Evolutionary conservation across 2,113 vertebrate genomes (phyloP), one percentile per base, ranked within the genome.

Genomic region (Choloepus hoffmanni): DNA sequence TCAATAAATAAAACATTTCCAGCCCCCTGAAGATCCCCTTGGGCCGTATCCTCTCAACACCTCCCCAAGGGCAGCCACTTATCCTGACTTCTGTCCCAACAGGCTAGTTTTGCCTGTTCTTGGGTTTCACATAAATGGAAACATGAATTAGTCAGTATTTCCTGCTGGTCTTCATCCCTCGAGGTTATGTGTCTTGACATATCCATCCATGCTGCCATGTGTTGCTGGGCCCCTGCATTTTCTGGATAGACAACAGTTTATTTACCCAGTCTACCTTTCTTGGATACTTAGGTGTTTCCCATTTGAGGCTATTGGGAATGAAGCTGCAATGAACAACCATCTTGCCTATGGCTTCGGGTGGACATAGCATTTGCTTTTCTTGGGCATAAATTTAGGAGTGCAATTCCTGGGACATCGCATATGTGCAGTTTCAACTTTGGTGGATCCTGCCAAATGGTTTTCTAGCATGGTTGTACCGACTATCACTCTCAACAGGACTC

Each of bases 201-300:
- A 24, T 24, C 15, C 15, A 0, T 0, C 0, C 28, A 68, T 76
- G 72, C 3, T 9, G 12, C 21, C 48, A 28, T 53, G 50, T 53
- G 43, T 48, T 5, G 1, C 18, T 6, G 43, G 73, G 3, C 72
- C 13, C 14, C 0, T 33, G 40, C 3, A 4, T 74, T 45, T 84
- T 58, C 10, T 67, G 40, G 9, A n/a, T 43, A 21, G 3, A 26
- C 18, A 24, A 68, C n/a, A 4, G 7, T 19, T 16, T 28, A 62
- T 74, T 62, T n/a, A 14, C 65, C 16, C 5, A 12, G 28, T 21
- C 74, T 70, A 11, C 23, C 13, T 85, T 45, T 70, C 15, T 18
- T 3, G 13, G 19, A 26, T 16, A 26, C 33, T 7, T 58, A 33
- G 2, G 11, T n/a, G 14, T 55, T 33, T 92, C 30, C 67, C 77